Evolutionary conservation across 2,113 vertebrate species (phyloP).

Genomic region (Australoheros scitulus): DNA sequence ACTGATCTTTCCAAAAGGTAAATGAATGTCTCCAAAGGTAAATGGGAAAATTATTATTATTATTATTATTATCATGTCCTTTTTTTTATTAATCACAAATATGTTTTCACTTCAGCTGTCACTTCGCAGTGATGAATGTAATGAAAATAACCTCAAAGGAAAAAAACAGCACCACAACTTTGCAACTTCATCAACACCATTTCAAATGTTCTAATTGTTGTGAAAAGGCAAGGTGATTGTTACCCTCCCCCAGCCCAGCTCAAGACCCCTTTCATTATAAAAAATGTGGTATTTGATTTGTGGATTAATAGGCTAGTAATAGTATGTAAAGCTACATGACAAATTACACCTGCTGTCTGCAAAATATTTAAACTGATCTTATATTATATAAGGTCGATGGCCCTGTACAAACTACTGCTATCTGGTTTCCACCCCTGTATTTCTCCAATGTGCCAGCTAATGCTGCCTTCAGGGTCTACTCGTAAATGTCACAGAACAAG

Average conservation of each 20-base stretch:
- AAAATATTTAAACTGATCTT: no score
- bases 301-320: no score
- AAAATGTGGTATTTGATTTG: no score
- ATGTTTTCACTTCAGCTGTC: background rate
- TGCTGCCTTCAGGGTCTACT: constrained; percentile 29
- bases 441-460: background rate
- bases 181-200: background rate
- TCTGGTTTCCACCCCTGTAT: background rate
- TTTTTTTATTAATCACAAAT: background rate
- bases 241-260: no score
- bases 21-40: background rate
- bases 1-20: constrained; percentile 34
- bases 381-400: no score
- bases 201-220: background rate
- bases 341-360: no score
- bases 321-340: no score
- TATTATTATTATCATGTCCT: background rate
- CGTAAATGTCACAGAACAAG: background rate
- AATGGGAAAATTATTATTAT: background rate
- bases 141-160: background rate
- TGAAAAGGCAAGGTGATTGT: no score
- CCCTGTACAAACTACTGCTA: no score
- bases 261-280: no score
- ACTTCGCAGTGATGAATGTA: background rate
- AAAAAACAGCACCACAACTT: background rate